phyloP scores from a whole-genome alignment of 2,888 invertebrate genomes.

The Prosopocoilus inquinatus region DNA sequence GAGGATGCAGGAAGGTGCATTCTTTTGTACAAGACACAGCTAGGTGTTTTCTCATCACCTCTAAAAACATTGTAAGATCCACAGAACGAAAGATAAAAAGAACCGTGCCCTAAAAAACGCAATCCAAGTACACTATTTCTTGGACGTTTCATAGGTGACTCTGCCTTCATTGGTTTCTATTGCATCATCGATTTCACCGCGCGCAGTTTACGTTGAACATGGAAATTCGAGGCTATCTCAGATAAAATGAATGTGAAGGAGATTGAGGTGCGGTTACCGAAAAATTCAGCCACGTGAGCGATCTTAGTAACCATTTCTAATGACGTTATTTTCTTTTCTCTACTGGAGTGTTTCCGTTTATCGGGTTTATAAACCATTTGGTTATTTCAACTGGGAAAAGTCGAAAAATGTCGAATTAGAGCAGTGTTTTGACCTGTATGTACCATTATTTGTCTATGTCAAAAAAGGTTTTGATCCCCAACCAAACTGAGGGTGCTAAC shows the following conservation, averaged over 20 bases:
- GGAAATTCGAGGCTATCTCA: conserved; percentile 47
- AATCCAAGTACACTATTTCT: conserved; percentile 43
- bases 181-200: conserved; percentile 54
- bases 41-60: conserved; percentile 32
- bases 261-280: conserved; percentile 50
- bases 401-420: conserved; percentile 12
- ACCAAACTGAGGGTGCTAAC: conserved; percentile 31
- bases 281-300: conserved; percentile 47
- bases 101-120: conserved; percentile 11
- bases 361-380: conserved; percentile 39
- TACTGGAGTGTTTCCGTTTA: conserved; percentile 42
- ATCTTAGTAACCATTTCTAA: conserved; percentile 48
- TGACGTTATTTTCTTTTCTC: conserved; percentile 43
- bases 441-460: no score
- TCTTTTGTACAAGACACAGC: conserved; percentile 30
- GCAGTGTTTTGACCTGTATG: no score
- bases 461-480: no score
- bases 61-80: conserved; percentile 11
- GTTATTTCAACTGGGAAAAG: conserved; percentile 30
- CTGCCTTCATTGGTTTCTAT: conserved; percentile 44
- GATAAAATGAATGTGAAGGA: conserved; percentile 46
- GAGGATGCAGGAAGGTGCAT: conserved; percentile 21
- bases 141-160: conserved; percentile 54
- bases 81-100: no score
- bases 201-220: conserved; percentile 53